phyloP scores from a whole-genome alignment of 2,888 invertebrate species.

The Rambutsinella grinnellia region DNA sequence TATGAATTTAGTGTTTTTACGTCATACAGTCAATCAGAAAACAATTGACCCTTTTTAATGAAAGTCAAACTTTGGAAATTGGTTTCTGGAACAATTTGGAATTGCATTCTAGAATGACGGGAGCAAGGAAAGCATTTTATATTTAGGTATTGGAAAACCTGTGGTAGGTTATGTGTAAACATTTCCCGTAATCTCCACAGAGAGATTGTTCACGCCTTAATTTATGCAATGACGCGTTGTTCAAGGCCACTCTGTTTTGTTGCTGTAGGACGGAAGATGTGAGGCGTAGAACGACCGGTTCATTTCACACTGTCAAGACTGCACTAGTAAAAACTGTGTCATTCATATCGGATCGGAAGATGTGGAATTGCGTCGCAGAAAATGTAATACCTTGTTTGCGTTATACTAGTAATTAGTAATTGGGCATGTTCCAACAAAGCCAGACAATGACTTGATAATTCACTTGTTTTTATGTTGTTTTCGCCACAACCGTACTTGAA shows the following conservation, averaged over 20 bases:
- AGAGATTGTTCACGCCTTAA: slow-evolving; percentile 52
- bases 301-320: background rate
- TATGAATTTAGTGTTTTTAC: too few relatives aligned
- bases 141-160: too few relatives aligned
- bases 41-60: too few relatives aligned
- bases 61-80: too few relatives aligned
- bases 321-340: background rate
- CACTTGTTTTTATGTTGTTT: background rate
- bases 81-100: too few relatives aligned
- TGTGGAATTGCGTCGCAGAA: slow-evolving; percentile 30
- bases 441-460: slow-evolving; percentile 3
- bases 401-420: background rate
- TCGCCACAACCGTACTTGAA: background rate
- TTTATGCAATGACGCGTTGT: slow-evolving; percentile 52
- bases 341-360: slow-evolving; percentile 28
- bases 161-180: too few relatives aligned
- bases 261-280: background rate
- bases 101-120: too few relatives aligned
- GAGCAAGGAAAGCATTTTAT: too few relatives aligned
- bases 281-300: too few relatives aligned
- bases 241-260: slow-evolving; percentile 51
- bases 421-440: slow-evolving; percentile 8
- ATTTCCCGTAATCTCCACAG: too few relatives aligned
- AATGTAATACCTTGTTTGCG: background rate
- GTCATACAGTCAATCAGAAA: too few relatives aligned